Conservation (phyloP, 2,113 vertebrate genomes). For the Eidolon helvum region DNA sequence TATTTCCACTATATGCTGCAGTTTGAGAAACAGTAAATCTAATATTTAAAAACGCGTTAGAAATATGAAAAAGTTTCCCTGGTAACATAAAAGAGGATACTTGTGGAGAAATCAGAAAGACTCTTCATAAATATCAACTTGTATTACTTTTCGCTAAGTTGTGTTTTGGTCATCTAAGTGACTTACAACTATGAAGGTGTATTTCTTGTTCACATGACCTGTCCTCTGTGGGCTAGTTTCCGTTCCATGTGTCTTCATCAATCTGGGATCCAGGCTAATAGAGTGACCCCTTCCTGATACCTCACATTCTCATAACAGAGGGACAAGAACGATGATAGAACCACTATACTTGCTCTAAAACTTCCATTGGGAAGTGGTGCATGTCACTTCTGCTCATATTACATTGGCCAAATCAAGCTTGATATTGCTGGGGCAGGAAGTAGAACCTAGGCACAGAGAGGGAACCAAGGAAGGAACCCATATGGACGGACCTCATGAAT, state of each 20-base stretch:
- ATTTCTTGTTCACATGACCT: background rate
- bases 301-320: background rate
- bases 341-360: background rate
- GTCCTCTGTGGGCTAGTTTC: background rate
- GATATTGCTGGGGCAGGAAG: background rate
- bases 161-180: background rate
- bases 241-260: background rate
- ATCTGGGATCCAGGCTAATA: background rate
- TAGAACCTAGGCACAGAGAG: background rate
- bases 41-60: slow-evolving; percentile 35
- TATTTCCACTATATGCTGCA: background rate
- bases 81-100: background rate
- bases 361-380: background rate
- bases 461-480: background rate
- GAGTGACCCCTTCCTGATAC: background rate
- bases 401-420: background rate
- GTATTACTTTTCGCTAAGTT: background rate
- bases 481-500: background rate
- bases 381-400: background rate
- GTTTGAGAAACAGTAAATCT: slow-evolving; percentile 41
- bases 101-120: background rate
- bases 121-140: background rate
- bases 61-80: slow-evolving; percentile 34
- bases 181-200: background rate
- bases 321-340: background rate